Evolutionary conservation across 2,888 invertebrate species (phyloP), one percentile per base, ranked within the genome.

Genomic region (Melinaea menophilus): DNA sequence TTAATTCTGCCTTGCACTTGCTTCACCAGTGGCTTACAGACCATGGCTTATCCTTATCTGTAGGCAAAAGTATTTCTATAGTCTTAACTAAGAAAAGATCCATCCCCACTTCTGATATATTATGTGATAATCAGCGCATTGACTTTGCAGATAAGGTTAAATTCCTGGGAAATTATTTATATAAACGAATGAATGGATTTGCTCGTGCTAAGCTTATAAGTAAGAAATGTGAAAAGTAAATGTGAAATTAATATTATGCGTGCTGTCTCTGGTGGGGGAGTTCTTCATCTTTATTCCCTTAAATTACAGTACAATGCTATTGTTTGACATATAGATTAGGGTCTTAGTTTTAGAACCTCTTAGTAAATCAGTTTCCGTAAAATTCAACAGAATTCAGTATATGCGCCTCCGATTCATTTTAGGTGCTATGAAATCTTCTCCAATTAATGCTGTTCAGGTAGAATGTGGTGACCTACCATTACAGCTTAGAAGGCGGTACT

Each of bases 261-360:
- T 34, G 12, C 58, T n/a, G 63, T 72, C 0, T 66, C 69, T n/a
- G 71, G 71, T 1, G 67, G 68, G 70, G 72, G 71, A 69, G 72
- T 70, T 2, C 54, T 68, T 12, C 72, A 72, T 33, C 71, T 71
- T 1, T 70, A 47, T 22, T 46, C 56, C 7, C 61, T 64, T 35
- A 72, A 71, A 65, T 33, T 71, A 0, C 1, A 71, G 2, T 73
- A 73, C 13, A 71, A 69, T 58, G 70, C 69, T 0, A 34, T 71
- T 3, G 37, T 72, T 1, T 62, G 72, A 2, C 63, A 63, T n/a
- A 35, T 73, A 4, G 75, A 73, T 54, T 73, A 73, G 58, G 70
- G 68, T 0, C 64, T 0, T 72, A 72, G 34, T 13, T 0, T 9
- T 73, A 0, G 71, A 72, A 1, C 70, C 71, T 0, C 62, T 66